Base-by-base conservation (phyloP, 2,113 vertebrate genomes). In the Leptodactylus fuscus region DNA sequence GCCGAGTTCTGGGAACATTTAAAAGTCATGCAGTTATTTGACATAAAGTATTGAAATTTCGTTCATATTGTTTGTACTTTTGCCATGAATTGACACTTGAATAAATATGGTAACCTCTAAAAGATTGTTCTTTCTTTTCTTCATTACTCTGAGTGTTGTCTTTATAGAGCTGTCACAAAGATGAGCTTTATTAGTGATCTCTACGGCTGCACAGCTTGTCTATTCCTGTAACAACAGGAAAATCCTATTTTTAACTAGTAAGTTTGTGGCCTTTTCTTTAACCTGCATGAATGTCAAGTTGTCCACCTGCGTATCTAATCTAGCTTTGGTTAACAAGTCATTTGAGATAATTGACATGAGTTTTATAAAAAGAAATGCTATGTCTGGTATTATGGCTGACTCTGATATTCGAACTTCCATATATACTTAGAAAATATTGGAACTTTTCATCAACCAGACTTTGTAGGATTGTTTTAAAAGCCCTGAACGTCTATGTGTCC, bases 231-330 rank as follows among this genome's bases (percentile, higher is more conserved):
- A 38, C 18, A 49, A 65, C 12, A 51, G 46, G n/a, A 13, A 36
- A 79, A 41, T 48, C 38, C 44, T 81, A 67, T 67, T 48, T 81
- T 69, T 69, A 69, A 16, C 41, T 81, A 69, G 69, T 41, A 81
- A 69, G 27, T n/a, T 69, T 67, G 67, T 81, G 60, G 49, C 58
- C 58, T 81, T 67, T 49, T 48, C 22, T 67, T 67, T 81, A 49
- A 81, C 18, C 79, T 81, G 58, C 34, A 65, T 60, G 27, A 60
- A 62, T 80, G 77, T 62, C 53, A 80, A 48, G 20, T 29, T 13
- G 36, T n/a, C 22, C 53, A 80, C n/a, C 15, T 60, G 15, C 41
- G 11, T 29, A 16, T 5, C 32, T 60, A 24, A 24, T 80, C 6
- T 44, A 80, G 5, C 22, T 27, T n/a, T 44, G 22, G 34, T 80